These are phyloP conservation scores for Nerophis lumbriciformis DNA, from an alignment of 2,113 vertebrate species.

Conservation along the genomic window DNA sequence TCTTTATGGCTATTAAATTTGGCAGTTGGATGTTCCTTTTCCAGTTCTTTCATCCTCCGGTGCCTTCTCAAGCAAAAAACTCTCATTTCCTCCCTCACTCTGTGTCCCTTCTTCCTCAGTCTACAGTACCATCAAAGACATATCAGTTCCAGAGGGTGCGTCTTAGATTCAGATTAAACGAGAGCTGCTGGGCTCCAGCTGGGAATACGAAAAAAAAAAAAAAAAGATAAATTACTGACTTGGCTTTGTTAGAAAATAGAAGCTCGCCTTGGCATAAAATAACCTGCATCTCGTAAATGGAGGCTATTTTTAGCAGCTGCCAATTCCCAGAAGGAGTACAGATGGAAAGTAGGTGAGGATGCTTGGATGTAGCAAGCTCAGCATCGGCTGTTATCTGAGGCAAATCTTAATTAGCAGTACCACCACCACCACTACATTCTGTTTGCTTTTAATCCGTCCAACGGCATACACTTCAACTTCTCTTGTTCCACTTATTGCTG, in stretches of 20 bases:
- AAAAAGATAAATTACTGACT: conserved; percentile 47
- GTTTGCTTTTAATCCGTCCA: conserved; percentile 24
- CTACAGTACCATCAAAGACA: conserved; percentile 53
- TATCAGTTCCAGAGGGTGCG: conserved; percentile 43
- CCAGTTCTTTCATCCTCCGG: conserved; percentile 21
- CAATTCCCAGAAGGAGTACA: conserved; percentile 40
- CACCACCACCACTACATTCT: background rate
- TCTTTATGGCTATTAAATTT: conserved; percentile 43
- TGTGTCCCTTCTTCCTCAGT: conserved; percentile 30
- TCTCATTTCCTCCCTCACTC: conserved; percentile 17
- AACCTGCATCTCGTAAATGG: conserved; percentile 54
- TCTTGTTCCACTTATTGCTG: conserved; percentile 26
- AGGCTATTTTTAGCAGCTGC: conserved; percentile 65
- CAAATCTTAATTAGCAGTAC: conserved; percentile 56
- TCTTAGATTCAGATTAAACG: conserved; percentile 64
- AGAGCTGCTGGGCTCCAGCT: conserved; percentile 52
- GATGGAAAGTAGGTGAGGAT: conserved; percentile 59
- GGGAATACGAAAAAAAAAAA: conserved; percentile 39
- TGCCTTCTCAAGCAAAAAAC: conserved; percentile 25
- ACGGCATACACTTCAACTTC: conserved; percentile 13
- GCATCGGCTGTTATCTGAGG: conserved; percentile 39
- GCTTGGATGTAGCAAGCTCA: conserved; percentile 32
- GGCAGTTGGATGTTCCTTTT: conserved; percentile 34
- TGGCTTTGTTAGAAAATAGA: conserved; percentile 65
- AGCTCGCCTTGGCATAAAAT: conserved; percentile 49